These are phyloP conservation scores for Trididemnum miniatum DNA, from an alignment of 23 tunicate genomes.

Conservation along the genomic window DNA sequence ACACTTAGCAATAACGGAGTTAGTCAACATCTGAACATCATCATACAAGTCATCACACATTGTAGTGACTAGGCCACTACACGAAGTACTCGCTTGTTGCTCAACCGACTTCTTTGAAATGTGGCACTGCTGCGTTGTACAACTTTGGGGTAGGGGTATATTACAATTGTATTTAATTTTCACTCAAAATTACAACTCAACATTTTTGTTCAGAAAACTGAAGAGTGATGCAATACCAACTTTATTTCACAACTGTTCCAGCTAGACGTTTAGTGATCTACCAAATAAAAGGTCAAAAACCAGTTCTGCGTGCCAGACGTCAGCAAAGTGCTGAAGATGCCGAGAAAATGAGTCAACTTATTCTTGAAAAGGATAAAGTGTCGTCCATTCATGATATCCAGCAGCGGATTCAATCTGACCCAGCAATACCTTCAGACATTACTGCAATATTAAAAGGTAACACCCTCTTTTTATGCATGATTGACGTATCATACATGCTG, in stretches of 20 bases:
- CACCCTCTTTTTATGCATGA: not conserved
- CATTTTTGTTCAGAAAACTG: too few relatives aligned
- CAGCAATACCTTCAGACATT: conserved; percentile 1
- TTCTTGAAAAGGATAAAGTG: conserved; percentile 16
- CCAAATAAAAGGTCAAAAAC: conserved; percentile 1
- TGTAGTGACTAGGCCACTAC: too few relatives aligned
- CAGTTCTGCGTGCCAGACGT: conserved; percentile 24
- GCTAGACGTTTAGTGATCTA: not conserved
- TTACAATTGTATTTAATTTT: too few relatives aligned
- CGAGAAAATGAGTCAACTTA: not conserved
- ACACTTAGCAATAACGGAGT: too few relatives aligned
- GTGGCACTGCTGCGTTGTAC: too few relatives aligned
- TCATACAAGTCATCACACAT: too few relatives aligned
- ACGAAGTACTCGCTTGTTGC: too few relatives aligned
- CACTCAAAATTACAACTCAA: too few relatives aligned
- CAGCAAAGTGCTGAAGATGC: conserved; percentile 12
- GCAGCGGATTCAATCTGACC: conserved; percentile 10
- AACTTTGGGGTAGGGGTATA: too few relatives aligned
- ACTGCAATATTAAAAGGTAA: not conserved
- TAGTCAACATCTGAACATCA: too few relatives aligned
- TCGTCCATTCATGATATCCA: not conserved
- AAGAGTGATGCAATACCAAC: conserved; percentile 25
- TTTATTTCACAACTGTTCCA: not conserved
- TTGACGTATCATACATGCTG: conserved; percentile 1
- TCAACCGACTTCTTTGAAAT: too few relatives aligned